Conservation (phyloP, 2,797 vertebrate genomes). For the Macroramphosus scolopax region DNA sequence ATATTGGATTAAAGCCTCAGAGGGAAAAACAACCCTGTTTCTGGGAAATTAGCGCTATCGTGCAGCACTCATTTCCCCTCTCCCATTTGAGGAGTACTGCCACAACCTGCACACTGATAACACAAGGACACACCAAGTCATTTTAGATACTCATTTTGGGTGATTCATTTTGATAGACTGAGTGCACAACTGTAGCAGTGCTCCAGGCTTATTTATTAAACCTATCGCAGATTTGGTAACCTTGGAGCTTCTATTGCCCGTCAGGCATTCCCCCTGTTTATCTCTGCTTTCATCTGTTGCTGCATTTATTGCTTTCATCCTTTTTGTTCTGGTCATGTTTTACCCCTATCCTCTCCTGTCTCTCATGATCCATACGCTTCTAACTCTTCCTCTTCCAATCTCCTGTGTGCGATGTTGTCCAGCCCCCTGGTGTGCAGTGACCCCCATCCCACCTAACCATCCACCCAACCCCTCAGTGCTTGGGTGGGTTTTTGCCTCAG, state of each 20-base stretch:
- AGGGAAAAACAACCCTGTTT: constrained; percentile 36
- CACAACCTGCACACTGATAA: constrained; percentile 31
- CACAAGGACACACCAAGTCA: constrained; percentile 29
- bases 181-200: constrained; percentile 1
- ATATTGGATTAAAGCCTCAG: constrained; percentile 59
- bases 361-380: constrained; percentile 53
- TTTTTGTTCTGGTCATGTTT: constrained; percentile 39
- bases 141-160: constrained; percentile 27
- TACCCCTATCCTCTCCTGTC: constrained; percentile 34
- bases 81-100: constrained; percentile 21
- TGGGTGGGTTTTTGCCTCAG: constrained; percentile 44
- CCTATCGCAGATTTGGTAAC: constrained; percentile 20
- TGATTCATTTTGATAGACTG: constrained; percentile 37
- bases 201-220: constrained; percentile 24
- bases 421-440: constrained; percentile 58
- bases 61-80: constrained; percentile 34
- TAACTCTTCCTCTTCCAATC: constrained; percentile 35
- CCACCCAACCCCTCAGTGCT: constrained; percentile 24
- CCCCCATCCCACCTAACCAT: constrained; percentile 12
- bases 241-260: constrained; percentile 42
- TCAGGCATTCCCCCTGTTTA: constrained; percentile 21
- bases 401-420: constrained; percentile 50
- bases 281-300: constrained; percentile 43
- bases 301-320: constrained; percentile 30
- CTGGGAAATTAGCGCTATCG: constrained; percentile 47